Evolutionary conservation across 2,888 invertebrate species (phyloP).

Genomic region (Osmoderma eremita): DNA sequence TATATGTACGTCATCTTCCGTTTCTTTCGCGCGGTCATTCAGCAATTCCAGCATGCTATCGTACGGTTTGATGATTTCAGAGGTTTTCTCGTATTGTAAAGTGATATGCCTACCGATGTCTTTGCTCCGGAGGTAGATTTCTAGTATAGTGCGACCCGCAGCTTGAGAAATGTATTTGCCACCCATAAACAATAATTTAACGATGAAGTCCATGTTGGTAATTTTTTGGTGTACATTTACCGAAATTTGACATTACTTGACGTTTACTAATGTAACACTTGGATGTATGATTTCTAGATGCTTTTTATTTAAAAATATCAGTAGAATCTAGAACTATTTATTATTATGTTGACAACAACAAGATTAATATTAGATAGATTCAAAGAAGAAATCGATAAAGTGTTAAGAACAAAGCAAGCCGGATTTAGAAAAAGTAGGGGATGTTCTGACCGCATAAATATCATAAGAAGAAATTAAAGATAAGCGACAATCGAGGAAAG

Average conservation of each 20-base stretch:
- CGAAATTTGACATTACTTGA: slow-evolving; percentile 40
- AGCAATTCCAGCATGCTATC: slow-evolving; percentile 45
- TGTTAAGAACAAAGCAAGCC: too few relatives aligned
- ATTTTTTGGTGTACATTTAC: slow-evolving; percentile 38
- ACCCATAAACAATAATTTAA: slow-evolving; percentile 47
- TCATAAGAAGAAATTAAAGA: too few relatives aligned
- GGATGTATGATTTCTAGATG: slow-evolving; percentile 9
- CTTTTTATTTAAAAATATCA: not conserved
- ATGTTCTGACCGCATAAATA: too few relatives aligned
- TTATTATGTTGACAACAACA: too few relatives aligned
- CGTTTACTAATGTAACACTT: slow-evolving; percentile 4
- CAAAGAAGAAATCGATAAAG: too few relatives aligned
- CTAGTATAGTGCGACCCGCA: slow-evolving; percentile 45
- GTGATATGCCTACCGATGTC: slow-evolving; percentile 38
- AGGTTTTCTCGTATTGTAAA: slow-evolving; percentile 39
- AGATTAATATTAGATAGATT: too few relatives aligned
- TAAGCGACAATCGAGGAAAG: too few relatives aligned
- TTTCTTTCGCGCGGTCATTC: slow-evolving; percentile 38
- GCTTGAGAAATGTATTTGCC: slow-evolving; percentile 47
- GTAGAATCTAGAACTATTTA: too few relatives aligned
- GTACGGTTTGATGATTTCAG: slow-evolving; percentile 43
- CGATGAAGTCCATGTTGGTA: slow-evolving; percentile 46
- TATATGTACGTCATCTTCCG: slow-evolving; percentile 31
- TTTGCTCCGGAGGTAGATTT: slow-evolving; percentile 42
- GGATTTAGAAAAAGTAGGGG: too few relatives aligned